A percentile compares a stretch with the other conserved stretches of the same genome.
phyloP scores from a whole-genome alignment of 1,140 invertebrate genomes.

The Drosophila teissieri region DNA sequence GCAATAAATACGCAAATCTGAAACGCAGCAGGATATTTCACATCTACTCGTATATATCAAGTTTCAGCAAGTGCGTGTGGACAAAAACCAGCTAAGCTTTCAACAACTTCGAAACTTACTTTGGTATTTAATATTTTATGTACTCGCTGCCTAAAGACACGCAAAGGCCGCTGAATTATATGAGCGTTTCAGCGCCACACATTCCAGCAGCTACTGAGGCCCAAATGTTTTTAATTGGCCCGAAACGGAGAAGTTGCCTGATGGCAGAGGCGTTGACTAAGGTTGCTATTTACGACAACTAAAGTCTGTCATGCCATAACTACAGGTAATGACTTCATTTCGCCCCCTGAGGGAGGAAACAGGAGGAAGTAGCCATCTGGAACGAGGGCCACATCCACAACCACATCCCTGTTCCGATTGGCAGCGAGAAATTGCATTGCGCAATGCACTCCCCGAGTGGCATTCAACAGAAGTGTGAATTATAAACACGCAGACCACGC shows the following conservation, averaged over 20 bases:
- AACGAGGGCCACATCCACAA: slow-evolving; percentile 1
- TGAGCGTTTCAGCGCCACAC: slow-evolving; percentile 36
- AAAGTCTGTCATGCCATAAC: slow-evolving; percentile 60
- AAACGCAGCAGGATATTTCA: slow-evolving; percentile 57
- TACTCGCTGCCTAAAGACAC: slow-evolving; percentile 28
- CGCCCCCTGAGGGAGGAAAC: too few relatives aligned
- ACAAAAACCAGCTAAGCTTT: slow-evolving; percentile 57
- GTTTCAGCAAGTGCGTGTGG: slow-evolving; percentile 31
- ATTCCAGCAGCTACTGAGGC: slow-evolving; percentile 20
- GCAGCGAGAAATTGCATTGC: slow-evolving; percentile 38
- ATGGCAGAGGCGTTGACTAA: slow-evolving; percentile 39
- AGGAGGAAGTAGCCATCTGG: not conserved
- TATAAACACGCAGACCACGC: slow-evolving; percentile 73
- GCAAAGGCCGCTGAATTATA: slow-evolving; percentile 31
- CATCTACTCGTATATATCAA: slow-evolving; percentile 36
- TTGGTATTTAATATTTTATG: slow-evolving; percentile 54
- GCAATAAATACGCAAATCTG: slow-evolving; percentile 76
- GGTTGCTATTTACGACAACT: slow-evolving; percentile 52
- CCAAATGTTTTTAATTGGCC: slow-evolving; percentile 27
- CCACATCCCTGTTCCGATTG: too few relatives aligned
- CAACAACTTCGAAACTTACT: slow-evolving; percentile 72
- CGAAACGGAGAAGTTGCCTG: slow-evolving; percentile 7
- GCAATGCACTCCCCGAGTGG: slow-evolving; percentile 48
- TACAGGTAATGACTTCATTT: slow-evolving; percentile 72
- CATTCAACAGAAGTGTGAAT: slow-evolving; percentile 76